Percentiles rank a stretch among this genome's conserved stretches.
These are phyloP conservation scores for Timandra comae DNA, from an alignment of 2,888 invertebrate species.

Conservation along the genomic window DNA sequence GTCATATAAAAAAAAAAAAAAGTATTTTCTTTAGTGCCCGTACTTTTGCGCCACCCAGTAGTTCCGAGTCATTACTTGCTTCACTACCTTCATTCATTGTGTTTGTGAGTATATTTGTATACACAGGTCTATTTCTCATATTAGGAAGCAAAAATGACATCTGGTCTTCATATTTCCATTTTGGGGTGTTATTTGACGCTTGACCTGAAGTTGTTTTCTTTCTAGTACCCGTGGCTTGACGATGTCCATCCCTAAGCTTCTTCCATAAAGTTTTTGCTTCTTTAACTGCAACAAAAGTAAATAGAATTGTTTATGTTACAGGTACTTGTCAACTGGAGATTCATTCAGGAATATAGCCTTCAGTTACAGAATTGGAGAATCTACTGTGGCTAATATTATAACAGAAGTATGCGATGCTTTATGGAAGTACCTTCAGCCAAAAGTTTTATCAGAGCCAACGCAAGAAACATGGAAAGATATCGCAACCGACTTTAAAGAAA, in stretches of 20 bases:
- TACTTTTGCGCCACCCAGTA: too few relatives aligned
- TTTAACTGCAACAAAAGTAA: constrained; percentile 14
- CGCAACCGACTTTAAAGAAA: constrained; percentile 11
- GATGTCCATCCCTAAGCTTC: constrained; percentile 18
- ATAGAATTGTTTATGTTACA: too few relatives aligned
- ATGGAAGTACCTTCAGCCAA: constrained; percentile 15
- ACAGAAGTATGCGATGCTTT: constrained; percentile 12
- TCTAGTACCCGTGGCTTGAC: constrained; percentile 15
- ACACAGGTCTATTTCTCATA: too few relatives aligned
- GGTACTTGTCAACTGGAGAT: constrained; percentile 15
- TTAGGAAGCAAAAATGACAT: constrained; percentile 8
- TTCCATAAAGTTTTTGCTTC: constrained; percentile 16
- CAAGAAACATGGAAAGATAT: constrained; percentile 14
- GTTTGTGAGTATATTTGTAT: too few relatives aligned
- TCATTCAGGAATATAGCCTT: constrained; percentile 15
- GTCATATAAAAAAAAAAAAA: too few relatives aligned
- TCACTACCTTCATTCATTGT: too few relatives aligned
- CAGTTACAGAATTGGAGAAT: constrained; percentile 17
- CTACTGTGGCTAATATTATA: constrained; percentile 14
- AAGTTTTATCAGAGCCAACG: constrained; percentile 18
- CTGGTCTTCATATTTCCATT: constrained; percentile 14
- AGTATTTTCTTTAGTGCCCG: too few relatives aligned
- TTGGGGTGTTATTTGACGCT: constrained; percentile 8
- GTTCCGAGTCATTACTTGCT: too few relatives aligned
- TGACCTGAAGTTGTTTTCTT: constrained; percentile 12